These are phyloP conservation scores for Epizoanthus illoricatus DNA, from an alignment of 92 coral and sea anemone species.

Conservation along the genomic window DNA sequence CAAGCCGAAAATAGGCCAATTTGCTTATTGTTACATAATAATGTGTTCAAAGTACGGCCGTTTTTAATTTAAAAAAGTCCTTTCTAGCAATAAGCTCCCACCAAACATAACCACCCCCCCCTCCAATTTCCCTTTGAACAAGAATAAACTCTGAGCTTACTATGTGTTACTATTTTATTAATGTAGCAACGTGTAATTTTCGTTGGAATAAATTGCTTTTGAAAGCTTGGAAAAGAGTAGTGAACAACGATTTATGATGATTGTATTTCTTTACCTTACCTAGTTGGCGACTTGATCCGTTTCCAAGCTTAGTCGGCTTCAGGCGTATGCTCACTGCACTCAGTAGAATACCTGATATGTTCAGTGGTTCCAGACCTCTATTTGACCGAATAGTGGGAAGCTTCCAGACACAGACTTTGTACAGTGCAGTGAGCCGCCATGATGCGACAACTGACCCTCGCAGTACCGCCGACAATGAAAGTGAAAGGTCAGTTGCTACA, in stretches of 20 bases:
- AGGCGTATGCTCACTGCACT: conserved; percentile 60
- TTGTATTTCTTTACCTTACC: too few species aligned
- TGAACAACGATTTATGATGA: background rate
- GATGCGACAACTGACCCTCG: background rate
- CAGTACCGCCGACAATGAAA: background rate
- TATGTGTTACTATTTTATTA: too few species aligned
- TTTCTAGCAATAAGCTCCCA: too few species aligned
- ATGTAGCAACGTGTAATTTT: too few species aligned
- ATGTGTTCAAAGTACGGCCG: too few species aligned
- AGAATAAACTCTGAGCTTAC: too few species aligned
- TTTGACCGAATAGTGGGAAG: conserved; percentile 58
- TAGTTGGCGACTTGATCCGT: conserved; percentile 63
- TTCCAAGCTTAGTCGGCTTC: conserved; percentile 70
- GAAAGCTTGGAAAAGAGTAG: background rate
- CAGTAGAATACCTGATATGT: conserved; percentile 37
- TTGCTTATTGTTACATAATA: too few species aligned
- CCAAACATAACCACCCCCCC: too few species aligned
- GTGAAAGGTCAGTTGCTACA: background rate
- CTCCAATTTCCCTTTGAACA: too few species aligned
- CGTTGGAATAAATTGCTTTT: too few species aligned
- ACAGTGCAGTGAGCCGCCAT: background rate
- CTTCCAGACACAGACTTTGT: conserved; percentile 25
- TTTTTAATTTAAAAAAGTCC: too few species aligned
- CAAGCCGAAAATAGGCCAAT: too few species aligned
- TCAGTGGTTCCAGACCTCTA: conserved; percentile 26